Evolutionary conservation across 1,140 invertebrate genomes (phyloP).

Genomic region (Notospermus geniculatus): DNA sequence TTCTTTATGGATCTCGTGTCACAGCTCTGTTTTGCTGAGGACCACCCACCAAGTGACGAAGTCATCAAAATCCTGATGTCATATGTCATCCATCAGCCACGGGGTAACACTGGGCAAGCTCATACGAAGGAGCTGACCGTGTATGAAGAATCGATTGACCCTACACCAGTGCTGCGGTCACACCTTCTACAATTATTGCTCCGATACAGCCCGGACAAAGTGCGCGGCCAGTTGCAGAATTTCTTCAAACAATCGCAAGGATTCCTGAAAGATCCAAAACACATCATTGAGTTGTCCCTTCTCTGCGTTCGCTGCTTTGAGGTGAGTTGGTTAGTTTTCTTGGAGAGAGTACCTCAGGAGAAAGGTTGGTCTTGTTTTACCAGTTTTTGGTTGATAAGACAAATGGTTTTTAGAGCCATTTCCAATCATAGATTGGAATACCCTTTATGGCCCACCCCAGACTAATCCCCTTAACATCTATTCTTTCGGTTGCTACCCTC

Average conservation of each 20-base stretch:
- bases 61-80: conserved; percentile 35
- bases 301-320: conserved; percentile 40
- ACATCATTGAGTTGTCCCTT: conserved; percentile 23
- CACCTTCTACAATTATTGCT: conserved; percentile 42
- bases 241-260: conserved; percentile 14
- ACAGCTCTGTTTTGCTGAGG: conserved; percentile 38
- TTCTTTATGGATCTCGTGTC: conserved; percentile 47
- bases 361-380: no score
- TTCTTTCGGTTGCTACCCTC: no score
- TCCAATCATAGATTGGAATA: no score
- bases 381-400: no score
- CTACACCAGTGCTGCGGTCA: conserved; percentile 41
- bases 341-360: no score
- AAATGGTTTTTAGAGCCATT: no score
- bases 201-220: conserved; percentile 21
- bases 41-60: conserved; percentile 30
- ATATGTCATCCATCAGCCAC: conserved; percentile 29
- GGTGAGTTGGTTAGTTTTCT: conserved; percentile 26
- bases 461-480: no score
- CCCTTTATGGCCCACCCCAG: no score
- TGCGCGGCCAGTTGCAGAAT: conserved; percentile 19
- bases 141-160: conserved; percentile 38
- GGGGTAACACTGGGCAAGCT: conserved; percentile 4
- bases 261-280: neutral
- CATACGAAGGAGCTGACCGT: conserved; percentile 33